phyloP scores from a whole-genome alignment of 2,797 vertebrate genomes.

The Anas georgica region DNA sequence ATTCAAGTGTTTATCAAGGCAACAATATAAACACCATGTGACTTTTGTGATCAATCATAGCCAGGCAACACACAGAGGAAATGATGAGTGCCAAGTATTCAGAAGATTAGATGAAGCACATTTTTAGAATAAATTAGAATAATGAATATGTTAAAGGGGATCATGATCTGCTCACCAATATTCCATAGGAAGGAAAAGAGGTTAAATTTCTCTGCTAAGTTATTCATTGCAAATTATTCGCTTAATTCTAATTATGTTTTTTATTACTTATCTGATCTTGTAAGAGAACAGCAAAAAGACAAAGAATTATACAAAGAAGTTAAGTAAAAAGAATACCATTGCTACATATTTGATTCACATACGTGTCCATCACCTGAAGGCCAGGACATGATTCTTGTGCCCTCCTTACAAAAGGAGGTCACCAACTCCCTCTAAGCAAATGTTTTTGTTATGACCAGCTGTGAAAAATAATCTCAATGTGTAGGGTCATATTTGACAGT shows the following conservation, averaged over 20 bases:
- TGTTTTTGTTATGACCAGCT: background rate
- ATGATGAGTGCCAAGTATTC: background rate
- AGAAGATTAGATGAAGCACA: background rate
- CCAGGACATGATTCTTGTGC: background rate
- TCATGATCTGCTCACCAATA: constrained; percentile 3
- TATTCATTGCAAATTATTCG: constrained; percentile 46
- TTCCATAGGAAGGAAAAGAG: constrained; percentile 14
- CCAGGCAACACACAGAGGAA: background rate
- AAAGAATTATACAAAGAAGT: background rate
- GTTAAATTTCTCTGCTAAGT: constrained; percentile 30
- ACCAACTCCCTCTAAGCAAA: background rate
- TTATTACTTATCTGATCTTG: constrained; percentile 10
- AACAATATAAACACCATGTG: background rate
- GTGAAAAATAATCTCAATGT: background rate
- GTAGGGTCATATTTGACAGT: background rate
- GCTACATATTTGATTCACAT: background rate
- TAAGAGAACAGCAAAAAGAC: background rate
- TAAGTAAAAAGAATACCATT: background rate
- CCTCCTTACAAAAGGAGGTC: background rate
- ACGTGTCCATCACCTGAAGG: background rate
- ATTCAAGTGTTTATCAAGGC: background rate
- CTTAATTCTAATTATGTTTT: constrained; percentile 26
- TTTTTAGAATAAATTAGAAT: constrained; percentile 57
- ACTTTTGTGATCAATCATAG: background rate
- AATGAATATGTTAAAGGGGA: constrained; percentile 45